These are phyloP conservation scores for Madoqua kirkii DNA, from an alignment of 2,113 vertebrate species.

Conservation along the genomic window DNA sequence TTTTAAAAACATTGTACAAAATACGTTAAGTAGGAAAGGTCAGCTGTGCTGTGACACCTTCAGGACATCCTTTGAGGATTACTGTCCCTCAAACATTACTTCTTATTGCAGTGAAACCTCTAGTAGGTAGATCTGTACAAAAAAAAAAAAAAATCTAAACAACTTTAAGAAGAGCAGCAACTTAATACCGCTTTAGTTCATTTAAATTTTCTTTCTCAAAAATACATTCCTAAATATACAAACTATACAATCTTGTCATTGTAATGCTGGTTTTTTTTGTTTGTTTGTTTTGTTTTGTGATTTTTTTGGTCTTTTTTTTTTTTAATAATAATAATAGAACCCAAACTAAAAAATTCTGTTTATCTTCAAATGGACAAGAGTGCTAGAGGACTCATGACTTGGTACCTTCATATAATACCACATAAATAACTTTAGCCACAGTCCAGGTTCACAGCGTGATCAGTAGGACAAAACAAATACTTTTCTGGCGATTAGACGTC, in stretches of 20 bases:
- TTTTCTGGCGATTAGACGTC: constrained; percentile 87
- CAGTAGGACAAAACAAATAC: constrained; percentile 79
- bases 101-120: constrained; percentile 83
- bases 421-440: constrained; percentile 82
- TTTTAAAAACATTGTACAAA: constrained; percentile 72
- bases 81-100: constrained; percentile 65
- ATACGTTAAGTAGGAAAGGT: constrained; percentile 72
- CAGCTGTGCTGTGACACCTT: constrained; percentile 58
- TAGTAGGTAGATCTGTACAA: constrained; percentile 84
- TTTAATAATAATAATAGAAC: constrained; percentile 71
- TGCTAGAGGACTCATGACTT: constrained; percentile 74
- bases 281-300: neutral
- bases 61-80: constrained; percentile 64
- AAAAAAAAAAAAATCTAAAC: constrained; percentile 76
- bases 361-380: constrained; percentile 73
- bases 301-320: neutral
- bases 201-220: constrained; percentile 85
- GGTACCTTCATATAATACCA: constrained; percentile 83
- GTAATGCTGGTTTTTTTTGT: constrained; percentile 82
- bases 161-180: constrained; percentile 79
- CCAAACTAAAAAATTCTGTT: constrained; percentile 74
- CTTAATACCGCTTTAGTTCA: constrained; percentile 78
- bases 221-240: constrained; percentile 90
- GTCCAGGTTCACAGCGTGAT: constrained; percentile 70
- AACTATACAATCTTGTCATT: constrained; percentile 86